phyloP scores from a whole-genome alignment of 2,113 vertebrate genomes.

The Pterocles orientalis region DNA sequence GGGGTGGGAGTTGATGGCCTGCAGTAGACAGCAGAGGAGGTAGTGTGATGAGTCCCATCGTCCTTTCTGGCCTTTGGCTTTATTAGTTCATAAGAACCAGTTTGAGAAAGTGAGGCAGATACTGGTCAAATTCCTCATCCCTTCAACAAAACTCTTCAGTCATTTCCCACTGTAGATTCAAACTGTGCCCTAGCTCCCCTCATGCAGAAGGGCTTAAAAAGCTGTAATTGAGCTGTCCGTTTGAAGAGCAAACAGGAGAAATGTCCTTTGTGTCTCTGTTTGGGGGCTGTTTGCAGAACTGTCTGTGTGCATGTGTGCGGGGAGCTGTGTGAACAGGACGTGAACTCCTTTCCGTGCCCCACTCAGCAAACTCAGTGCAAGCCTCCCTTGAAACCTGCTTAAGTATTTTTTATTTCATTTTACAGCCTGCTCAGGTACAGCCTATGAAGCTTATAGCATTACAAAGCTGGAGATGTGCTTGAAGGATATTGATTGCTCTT shows the following conservation, averaged over 20 bases:
- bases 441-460: neutral
- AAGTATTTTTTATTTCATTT: neutral
- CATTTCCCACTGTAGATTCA: neutral
- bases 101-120: neutral
- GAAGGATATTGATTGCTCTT: neutral
- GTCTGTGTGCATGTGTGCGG: neutral
- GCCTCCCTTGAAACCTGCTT: neutral
- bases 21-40: neutral
- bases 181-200: neutral
- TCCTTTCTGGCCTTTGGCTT: neutral
- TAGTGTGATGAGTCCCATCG: neutral
- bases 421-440: neutral
- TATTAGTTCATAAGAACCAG: fast-evolving
- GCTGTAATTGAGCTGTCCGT: constrained; percentile 28
- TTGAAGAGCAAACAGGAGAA: constrained; percentile 31
- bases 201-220: neutral
- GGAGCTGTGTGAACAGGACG: neutral
- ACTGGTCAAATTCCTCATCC: constrained; percentile 7
- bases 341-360: neutral
- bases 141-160: neutral
- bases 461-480: neutral
- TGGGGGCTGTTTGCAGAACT: constrained; percentile 33
- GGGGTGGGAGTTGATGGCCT: neutral
- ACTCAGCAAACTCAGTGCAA: neutral
- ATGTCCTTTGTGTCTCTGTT: constrained; percentile 3